These are phyloP conservation scores for Lasius platythorax DNA, from an alignment of 2,888 invertebrate species.

Conservation along the genomic window DNA sequence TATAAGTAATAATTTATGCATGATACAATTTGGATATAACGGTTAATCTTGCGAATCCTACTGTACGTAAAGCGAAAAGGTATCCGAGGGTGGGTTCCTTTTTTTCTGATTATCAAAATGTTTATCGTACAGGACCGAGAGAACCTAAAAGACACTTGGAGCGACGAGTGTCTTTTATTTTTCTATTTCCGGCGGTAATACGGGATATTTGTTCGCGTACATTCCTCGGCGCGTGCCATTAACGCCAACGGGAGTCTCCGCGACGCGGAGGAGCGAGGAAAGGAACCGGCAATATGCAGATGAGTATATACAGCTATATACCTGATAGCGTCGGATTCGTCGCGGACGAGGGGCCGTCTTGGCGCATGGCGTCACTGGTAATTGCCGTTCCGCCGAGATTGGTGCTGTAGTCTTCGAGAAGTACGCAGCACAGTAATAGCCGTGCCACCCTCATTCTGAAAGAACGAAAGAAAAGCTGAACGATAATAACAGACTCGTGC, in stretches of 20 bases:
- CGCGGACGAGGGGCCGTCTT: slow-evolving; percentile 75
- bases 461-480: slow-evolving; percentile 70
- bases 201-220: slow-evolving; percentile 40
- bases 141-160: background rate
- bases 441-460: slow-evolving; percentile 84
- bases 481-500: slow-evolving; percentile 67
- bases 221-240: slow-evolving; percentile 51
- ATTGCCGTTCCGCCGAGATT: slow-evolving; percentile 80
- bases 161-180: slow-evolving; percentile 42
- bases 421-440: slow-evolving; percentile 84
- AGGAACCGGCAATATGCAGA: slow-evolving; percentile 43
- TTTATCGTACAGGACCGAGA: background rate
- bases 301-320: slow-evolving; percentile 49
- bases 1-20: background rate
- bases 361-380: slow-evolving; percentile 81
- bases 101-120: slow-evolving; percentile 3
- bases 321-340: slow-evolving; percentile 75
- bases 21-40: background rate
- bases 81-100: background rate
- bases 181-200: slow-evolving; percentile 28
- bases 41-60: background rate
- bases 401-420: slow-evolving; percentile 83
- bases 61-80: background rate
- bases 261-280: background rate
- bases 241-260: slow-evolving; percentile 20